These are phyloP conservation scores for Acanthosepion pharaonis DNA, from an alignment of 2,888 invertebrate genomes.

Conservation along the genomic window DNA sequence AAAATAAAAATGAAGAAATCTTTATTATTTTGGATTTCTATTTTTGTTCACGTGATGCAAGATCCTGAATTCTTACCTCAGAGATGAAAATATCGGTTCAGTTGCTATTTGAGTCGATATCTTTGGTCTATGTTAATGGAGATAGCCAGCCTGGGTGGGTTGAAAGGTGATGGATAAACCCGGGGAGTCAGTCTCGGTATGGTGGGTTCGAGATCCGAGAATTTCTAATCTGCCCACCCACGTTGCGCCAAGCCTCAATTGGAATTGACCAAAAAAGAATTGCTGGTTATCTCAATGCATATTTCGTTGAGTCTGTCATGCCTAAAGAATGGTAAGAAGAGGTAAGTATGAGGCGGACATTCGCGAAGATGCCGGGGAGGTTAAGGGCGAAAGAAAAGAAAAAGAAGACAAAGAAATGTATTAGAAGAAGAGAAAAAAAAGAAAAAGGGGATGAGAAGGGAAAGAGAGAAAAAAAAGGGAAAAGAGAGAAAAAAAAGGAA, in stretches of 20 bases:
- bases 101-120: neutral
- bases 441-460: too few relatives aligned
- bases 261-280: conserved; percentile 33
- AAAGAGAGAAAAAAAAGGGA: neutral
- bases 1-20: too few relatives aligned
- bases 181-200: neutral
- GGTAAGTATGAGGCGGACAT: neutral
- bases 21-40: too few relatives aligned
- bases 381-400: neutral
- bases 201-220: neutral
- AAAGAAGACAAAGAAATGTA: neutral
- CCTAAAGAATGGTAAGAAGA: neutral
- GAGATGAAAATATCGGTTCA: neutral
- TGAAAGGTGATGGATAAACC: neutral
- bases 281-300: neutral
- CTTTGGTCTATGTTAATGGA: neutral
- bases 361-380: neutral
- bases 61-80: too few relatives aligned
- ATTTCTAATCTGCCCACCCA: neutral
- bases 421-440: neutral
- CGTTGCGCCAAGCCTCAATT: neutral
- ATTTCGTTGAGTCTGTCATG: conserved; percentile 1
- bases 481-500: too few relatives aligned
- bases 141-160: neutral
- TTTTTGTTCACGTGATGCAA: too few relatives aligned